Conservation (phyloP, 2,888 invertebrate genomes). For the Erpobdella octoculata region DNA sequence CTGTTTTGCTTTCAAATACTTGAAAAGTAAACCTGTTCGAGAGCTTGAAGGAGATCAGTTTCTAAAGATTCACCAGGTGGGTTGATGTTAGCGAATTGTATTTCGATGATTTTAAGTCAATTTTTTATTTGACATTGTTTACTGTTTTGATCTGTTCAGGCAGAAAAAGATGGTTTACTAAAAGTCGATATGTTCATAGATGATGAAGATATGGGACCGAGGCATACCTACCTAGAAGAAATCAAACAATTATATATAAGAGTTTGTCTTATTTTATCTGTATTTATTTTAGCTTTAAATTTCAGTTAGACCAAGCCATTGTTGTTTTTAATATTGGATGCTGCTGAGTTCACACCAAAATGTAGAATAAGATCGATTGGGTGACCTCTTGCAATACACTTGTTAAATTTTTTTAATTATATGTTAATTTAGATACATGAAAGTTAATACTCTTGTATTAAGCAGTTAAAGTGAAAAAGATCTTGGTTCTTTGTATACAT, state of each 20-base stretch:
- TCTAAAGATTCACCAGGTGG: conserved; percentile 57
- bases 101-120: not conserved
- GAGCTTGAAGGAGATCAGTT: conserved; percentile 83
- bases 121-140: not conserved
- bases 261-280: conserved; percentile 54
- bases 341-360: no score
- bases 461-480: no score
- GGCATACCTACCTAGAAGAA: conserved; percentile 69
- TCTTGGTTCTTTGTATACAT: no score
- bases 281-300: no score
- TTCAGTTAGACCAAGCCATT: no score
- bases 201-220: conserved; percentile 39
- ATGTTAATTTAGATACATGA: no score
- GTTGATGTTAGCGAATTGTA: not conserved
- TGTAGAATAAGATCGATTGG: no score
- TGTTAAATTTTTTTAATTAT: no score
- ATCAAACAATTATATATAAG: conserved; percentile 75
- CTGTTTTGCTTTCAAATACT: conserved; percentile 68
- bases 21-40: conserved; percentile 82
- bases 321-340: no score
- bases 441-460: no score
- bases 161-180: conserved; percentile 51
- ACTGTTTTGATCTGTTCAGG: no score
- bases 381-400: no score
- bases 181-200: conserved; percentile 46